Evolutionary conservation across 2,113 vertebrate genomes (phyloP).

Genomic region (Corythoichthys intestinalis): DNA sequence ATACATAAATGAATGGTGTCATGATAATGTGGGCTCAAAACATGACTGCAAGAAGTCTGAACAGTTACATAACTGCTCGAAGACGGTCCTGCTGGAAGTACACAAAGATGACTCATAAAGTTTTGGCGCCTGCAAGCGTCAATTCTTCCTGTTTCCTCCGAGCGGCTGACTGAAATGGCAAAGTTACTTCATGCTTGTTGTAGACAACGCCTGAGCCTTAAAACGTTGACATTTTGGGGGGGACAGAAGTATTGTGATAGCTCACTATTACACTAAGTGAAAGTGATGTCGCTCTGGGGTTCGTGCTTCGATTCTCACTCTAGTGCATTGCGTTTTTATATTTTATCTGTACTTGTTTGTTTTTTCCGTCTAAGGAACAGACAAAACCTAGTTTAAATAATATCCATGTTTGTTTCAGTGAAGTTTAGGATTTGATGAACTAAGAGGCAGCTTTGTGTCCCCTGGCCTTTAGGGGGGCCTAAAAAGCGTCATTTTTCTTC

Average conservation of each 20-base stretch:
- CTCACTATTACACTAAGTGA: neutral
- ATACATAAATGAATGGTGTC: neutral
- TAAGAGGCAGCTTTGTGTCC: no score
- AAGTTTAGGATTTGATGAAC: no score
- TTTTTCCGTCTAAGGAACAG: no score
- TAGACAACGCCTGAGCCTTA: neutral
- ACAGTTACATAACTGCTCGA: slow-evolving; percentile 42
- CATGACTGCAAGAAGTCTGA: slow-evolving; percentile 9
- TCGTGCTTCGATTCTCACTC: neutral
- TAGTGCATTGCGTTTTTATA: neutral
- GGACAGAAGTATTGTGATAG: neutral
- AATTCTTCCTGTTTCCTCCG: slow-evolving; percentile 51
- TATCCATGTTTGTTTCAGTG: no score
- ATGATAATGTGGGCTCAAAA: no score
- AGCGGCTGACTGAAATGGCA: slow-evolving; percentile 13
- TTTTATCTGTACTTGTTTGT: neutral
- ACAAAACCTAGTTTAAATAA: no score
- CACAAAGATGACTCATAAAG: slow-evolving; percentile 52
- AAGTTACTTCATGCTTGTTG: neutral
- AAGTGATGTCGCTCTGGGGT: neutral
- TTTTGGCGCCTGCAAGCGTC: slow-evolving; percentile 39
- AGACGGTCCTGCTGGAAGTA: slow-evolving; percentile 40
- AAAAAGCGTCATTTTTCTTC: neutral
- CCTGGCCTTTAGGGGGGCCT: no score
- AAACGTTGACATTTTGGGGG: neutral